These are phyloP conservation scores for Menura novaehollandiae DNA, from an alignment of 2,113 vertebrate species.

Conservation along the genomic window DNA sequence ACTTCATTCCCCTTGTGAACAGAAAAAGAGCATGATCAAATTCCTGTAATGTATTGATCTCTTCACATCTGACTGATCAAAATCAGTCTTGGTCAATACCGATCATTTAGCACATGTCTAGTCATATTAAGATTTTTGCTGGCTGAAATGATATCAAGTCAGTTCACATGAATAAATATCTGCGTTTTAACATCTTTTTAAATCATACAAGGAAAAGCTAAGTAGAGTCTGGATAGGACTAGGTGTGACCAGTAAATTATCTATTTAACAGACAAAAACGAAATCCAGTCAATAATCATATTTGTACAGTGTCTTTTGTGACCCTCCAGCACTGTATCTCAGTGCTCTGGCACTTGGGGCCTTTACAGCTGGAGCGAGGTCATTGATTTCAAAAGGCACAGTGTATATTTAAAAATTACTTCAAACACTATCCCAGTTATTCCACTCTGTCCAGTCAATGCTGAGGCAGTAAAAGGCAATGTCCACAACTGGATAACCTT, in stretches of 20 bases:
- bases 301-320: neutral
- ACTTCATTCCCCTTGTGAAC: neutral
- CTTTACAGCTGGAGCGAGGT: neutral
- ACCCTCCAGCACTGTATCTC: neutral
- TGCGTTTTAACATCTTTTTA: neutral
- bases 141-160: neutral
- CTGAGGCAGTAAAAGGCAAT: neutral
- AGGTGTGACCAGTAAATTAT: too few relatives aligned
- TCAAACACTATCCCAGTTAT: neutral
- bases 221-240: neutral
- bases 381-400: neutral
- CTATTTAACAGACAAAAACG: neutral
- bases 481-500: neutral
- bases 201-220: neutral
- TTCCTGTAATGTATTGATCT: neutral
- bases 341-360: neutral
- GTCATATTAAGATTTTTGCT: neutral
- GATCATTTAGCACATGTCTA: neutral
- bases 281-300: neutral
- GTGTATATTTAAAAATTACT: neutral
- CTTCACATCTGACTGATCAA: neutral
- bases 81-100: neutral
- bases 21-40: neutral
- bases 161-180: neutral
- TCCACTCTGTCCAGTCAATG: neutral